Percentiles rank a stretch among this genome's conserved stretches.
These are phyloP conservation scores for Barypeithes pellucidus DNA, from an alignment of 2,888 invertebrate genomes.

Conservation along the genomic window DNA sequence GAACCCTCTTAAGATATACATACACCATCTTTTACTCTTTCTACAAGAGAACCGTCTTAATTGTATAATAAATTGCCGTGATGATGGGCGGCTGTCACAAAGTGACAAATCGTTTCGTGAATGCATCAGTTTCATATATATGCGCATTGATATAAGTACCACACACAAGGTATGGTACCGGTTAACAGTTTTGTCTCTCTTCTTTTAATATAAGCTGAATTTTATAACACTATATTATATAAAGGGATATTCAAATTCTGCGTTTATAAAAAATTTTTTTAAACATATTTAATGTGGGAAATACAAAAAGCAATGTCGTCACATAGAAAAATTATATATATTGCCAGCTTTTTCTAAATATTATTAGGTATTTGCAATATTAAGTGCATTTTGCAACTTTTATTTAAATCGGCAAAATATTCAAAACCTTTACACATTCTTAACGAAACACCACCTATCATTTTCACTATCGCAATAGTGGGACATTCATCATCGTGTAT, in stretches of 20 bases:
- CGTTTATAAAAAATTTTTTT: background rate
- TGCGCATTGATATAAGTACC: conserved; percentile 48
- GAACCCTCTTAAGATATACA: background rate
- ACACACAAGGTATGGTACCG: conserved; percentile 46
- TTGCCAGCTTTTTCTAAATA: too few species aligned
- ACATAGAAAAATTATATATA: too few species aligned
- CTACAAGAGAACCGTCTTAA: conserved; percentile 30
- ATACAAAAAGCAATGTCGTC: too few species aligned
- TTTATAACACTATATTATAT: background rate
- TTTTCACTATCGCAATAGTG: too few species aligned
- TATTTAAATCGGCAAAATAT: too few species aligned
- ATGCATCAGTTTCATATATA: conserved; percentile 48
- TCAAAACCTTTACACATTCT: too few species aligned
- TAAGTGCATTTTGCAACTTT: too few species aligned
- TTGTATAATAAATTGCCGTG: conserved; percentile 58
- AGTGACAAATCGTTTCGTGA: conserved; percentile 52
- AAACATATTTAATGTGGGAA: too few species aligned
- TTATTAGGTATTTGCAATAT: too few species aligned
- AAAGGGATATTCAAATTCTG: background rate
- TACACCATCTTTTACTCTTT: background rate
- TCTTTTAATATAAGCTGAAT: conserved; percentile 10
- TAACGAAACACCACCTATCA: too few species aligned
- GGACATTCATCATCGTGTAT: too few species aligned
- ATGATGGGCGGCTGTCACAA: conserved; percentile 53
- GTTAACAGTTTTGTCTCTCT: conserved; percentile 20